Base-by-base conservation (phyloP, 2,888 invertebrate genomes). In the Amphipoea oculea region DNA sequence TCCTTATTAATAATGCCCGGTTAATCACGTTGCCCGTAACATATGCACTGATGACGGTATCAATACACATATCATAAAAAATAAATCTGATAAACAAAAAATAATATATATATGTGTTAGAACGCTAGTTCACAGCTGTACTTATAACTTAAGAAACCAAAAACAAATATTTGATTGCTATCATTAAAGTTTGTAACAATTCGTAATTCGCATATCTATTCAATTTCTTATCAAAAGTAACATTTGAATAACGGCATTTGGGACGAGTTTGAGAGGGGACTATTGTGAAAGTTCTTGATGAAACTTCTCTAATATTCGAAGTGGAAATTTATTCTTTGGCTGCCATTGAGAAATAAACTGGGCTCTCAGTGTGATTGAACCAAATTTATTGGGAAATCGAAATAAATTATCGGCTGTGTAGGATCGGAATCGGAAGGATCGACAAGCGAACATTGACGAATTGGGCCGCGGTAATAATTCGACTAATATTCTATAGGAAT, bases 221-320 rank as follows among this genome's bases (percentile, higher is more conserved):
- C 92, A 95, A 95, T 94, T 93, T 93, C 94, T 95, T 95, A 95
- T 95, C 95, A 94, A 95, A 95, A 94, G 93, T 94, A 92, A 93
- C 94, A 94, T 94, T 95, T 94, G 94, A 95, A 95, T 95, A 95
- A 95, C 93, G 95, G 93, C 92, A 93, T 95, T 95, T 92, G 90
- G 90, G 89, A 91, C 86, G 92, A 94, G 93, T 95, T 95, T 92
- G 91, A 92, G 93, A 92, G 92, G 92, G 93, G 92, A 93, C 94
- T 93, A 95, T 96, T 96, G 95, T 95, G 92, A 92, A 95, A 94
- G 62, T 86, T 86, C 91, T 92, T 93, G 92, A 91, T 92, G 92
- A 91, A 94, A 96, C 93, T 95, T 95, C 94, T 93, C 93, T 95
- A 96, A 96, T 96, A 95, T 95, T 95, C 93, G 89, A 91, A 94